Evolutionary conservation across 2,113 vertebrate species (phyloP).

Genomic region (Laterallus jamaicensis): DNA sequence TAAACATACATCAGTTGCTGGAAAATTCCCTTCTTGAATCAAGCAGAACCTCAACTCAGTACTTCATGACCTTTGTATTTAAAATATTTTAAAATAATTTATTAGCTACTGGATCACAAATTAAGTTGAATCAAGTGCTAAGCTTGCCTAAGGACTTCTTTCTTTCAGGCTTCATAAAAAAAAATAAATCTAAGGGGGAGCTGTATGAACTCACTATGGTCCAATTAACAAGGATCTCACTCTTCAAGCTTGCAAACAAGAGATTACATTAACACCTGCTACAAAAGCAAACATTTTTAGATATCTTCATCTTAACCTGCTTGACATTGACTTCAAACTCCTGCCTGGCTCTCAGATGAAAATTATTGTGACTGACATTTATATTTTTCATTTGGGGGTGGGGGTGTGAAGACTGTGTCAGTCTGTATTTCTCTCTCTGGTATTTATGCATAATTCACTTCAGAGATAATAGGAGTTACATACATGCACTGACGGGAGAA

Average conservation of each 20-base stretch:
- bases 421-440: background rate
- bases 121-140: background rate
- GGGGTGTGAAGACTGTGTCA: background rate
- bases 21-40: background rate
- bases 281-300: constrained; percentile 69
- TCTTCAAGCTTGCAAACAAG: constrained; percentile 69
- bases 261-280: constrained; percentile 67
- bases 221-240: constrained; percentile 71
- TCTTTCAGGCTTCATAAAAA: background rate
- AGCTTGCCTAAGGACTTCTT: constrained; percentile 5
- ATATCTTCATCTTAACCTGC: constrained; percentile 72
- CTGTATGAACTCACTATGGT: constrained; percentile 58
- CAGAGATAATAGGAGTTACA: constrained; percentile 21
- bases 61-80: background rate
- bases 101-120: background rate
- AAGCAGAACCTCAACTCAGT: background rate
- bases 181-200: background rate
- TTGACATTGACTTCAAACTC: constrained; percentile 48
- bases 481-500: background rate
- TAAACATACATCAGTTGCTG: background rate
- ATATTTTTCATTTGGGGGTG: background rate
- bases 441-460: constrained; percentile 41
- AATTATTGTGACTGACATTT: constrained; percentile 44
- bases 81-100: background rate
- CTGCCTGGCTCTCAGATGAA: constrained; percentile 9